phyloP scores from a whole-genome alignment of 1,140 invertebrate species.

The Sitophilus oryzae region DNA sequence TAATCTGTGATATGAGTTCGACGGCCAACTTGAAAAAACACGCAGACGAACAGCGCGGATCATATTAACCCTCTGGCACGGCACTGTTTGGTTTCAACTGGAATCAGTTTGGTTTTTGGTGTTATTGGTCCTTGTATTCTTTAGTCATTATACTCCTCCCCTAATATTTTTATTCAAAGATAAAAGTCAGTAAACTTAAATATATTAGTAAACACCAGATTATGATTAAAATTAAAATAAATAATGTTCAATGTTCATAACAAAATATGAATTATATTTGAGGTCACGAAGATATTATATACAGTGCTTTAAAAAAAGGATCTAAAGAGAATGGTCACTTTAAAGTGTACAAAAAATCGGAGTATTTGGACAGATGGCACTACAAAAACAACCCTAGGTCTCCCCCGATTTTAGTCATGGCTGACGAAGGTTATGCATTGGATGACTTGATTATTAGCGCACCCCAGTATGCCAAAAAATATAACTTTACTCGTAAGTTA shows the following conservation, averaged over 20 bases:
- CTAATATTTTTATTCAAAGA: too few species aligned
- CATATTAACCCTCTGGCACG: too few species aligned
- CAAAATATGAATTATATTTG: too few species aligned
- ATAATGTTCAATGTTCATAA: too few species aligned
- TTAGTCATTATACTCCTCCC: too few species aligned
- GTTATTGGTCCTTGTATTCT: too few species aligned
- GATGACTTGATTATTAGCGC: slow-evolving; percentile 48
- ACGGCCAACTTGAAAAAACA: too few species aligned
- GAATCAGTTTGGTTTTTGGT: not conserved
- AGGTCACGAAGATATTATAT: slow-evolving; percentile 49
- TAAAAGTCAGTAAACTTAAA: too few species aligned
- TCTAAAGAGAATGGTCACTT: slow-evolving; percentile 46
- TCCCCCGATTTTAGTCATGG: slow-evolving; percentile 53
- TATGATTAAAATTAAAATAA: too few species aligned
- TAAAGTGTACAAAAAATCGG: slow-evolving; percentile 51
- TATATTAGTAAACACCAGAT: too few species aligned
- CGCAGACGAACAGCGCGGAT: too few species aligned
- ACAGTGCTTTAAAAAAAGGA: slow-evolving; percentile 48
- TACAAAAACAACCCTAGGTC: slow-evolving; percentile 55
- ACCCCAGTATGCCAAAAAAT: slow-evolving; percentile 45
- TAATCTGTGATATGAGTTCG: too few species aligned
- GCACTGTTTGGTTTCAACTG: slow-evolving; percentile 3
- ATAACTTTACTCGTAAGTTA: slow-evolving; percentile 44
- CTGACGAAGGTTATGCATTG: slow-evolving; percentile 55
- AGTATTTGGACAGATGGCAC: slow-evolving; percentile 54